A percentile compares a stretch with the other conserved stretches of the same genome.
Evolutionary conservation across 2,113 vertebrate species (phyloP).

Genomic region (Pholis gunnellus): DNA sequence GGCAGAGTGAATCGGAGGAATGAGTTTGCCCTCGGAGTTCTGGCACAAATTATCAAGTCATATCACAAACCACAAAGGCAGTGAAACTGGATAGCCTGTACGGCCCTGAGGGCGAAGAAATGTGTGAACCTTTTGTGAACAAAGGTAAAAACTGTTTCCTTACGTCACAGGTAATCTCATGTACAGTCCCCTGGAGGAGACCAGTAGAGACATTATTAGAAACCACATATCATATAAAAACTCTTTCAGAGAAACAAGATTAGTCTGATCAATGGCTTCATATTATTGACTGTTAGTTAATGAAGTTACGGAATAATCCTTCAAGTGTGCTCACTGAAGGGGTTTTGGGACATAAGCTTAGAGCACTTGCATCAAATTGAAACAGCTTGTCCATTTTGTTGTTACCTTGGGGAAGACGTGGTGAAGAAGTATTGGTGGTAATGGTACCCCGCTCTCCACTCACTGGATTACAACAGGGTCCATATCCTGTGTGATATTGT

Average conservation of each 20-base stretch:
- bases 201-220: slow-evolving; percentile 17
- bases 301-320: slow-evolving; percentile 13
- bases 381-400: neutral
- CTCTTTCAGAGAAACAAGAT: slow-evolving; percentile 1
- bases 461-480: slow-evolving; percentile 12
- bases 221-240: slow-evolving; percentile 20
- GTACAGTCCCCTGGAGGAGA: slow-evolving; percentile 15
- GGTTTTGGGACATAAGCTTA: neutral
- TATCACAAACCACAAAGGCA: slow-evolving; percentile 11
- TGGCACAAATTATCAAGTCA: slow-evolving; percentile 21
- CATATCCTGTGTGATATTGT: neutral
- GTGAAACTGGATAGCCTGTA: neutral
- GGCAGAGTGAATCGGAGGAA: neutral
- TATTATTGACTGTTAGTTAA: slow-evolving; percentile 17
- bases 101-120: neutral
- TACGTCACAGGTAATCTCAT: slow-evolving; percentile 42
- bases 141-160: slow-evolving; percentile 35
- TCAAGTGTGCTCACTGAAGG: slow-evolving; percentile 4
- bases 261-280: slow-evolving; percentile 23
- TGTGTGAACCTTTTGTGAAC: slow-evolving; percentile 15
- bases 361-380: slow-evolving; percentile 3
- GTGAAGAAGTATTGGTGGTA: slow-evolving; percentile 13
- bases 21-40: neutral
- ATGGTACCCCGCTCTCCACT: slow-evolving; percentile 5
- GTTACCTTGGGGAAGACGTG: slow-evolving; percentile 13